Percentiles rank a stretch among this genome's conserved stretches.
These are phyloP conservation scores for Tenthredo mesomela DNA, from an alignment of 2,888 invertebrate species.

Conservation along the genomic window DNA sequence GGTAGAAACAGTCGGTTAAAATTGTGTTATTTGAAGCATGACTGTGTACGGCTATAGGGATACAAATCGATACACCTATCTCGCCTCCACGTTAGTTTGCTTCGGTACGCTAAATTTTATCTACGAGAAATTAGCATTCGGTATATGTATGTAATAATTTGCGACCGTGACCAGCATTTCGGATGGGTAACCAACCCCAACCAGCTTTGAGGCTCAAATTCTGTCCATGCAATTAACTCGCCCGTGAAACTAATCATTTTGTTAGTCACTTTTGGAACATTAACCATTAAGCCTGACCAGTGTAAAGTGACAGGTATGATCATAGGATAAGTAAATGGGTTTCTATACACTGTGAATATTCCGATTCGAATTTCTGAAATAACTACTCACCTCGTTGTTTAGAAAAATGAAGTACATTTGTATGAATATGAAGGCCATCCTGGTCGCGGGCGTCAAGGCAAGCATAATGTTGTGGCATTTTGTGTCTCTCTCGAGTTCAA, in stretches of 20 bases:
- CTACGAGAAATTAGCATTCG: background rate
- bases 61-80: conserved; percentile 9
- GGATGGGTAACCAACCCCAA: background rate
- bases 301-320: background rate
- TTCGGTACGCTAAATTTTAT: background rate
- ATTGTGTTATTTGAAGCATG: conserved; percentile 23
- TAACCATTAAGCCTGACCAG: background rate
- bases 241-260: conserved; percentile 12
- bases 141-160: background rate
- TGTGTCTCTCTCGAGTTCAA: conserved; percentile 93
- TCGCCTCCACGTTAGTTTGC: background rate
- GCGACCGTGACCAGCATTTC: conserved; percentile 28
- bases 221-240: background rate
- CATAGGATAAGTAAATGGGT: background rate
- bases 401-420: conserved; percentile 99
- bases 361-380: background rate
- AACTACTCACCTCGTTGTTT: conserved; percentile 91
- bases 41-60: background rate
- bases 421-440: conserved; percentile 97
- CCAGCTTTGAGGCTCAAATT: background rate
- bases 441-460: conserved; percentile 93
- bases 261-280: conserved; percentile 12
- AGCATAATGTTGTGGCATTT: conserved; percentile 95
- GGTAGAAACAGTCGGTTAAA: conserved; percentile 34
- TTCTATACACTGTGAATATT: background rate